These are phyloP conservation scores for Morpho achilles DNA, from an alignment of 2,888 invertebrate species.

Conservation along the genomic window DNA sequence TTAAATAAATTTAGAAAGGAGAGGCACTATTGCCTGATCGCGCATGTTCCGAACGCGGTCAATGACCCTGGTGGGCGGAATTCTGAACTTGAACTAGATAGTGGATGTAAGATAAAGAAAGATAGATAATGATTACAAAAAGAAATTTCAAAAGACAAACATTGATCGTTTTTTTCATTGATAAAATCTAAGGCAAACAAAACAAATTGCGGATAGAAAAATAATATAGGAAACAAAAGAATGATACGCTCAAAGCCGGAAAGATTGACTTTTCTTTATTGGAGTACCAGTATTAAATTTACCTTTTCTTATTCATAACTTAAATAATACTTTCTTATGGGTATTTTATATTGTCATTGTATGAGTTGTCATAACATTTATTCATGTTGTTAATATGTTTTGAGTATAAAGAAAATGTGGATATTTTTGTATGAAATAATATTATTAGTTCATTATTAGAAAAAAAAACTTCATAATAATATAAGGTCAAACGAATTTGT, in stretches of 20 bases:
- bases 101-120: conserved; percentile 37
- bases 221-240: neutral
- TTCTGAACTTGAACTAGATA: conserved; percentile 72
- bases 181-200: neutral
- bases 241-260: neutral
- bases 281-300: too few species aligned
- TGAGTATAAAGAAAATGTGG: too few species aligned
- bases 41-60: conserved; percentile 61
- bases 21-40: conserved; percentile 36
- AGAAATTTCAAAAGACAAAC: conserved; percentile 9
- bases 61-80: conserved; percentile 57
- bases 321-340: too few species aligned
- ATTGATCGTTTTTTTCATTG: conserved; percentile 1
- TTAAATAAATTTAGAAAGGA: conserved; percentile 30
- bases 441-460: too few species aligned
- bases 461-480: too few species aligned
- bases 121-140: neutral
- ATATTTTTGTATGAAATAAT: too few species aligned
- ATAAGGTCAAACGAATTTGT: too few species aligned
- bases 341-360: too few species aligned
- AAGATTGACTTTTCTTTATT: neutral
- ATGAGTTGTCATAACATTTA: too few species aligned
- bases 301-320: too few species aligned
- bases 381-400: too few species aligned
- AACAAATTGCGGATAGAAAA: conserved; percentile 1